Conservation (phyloP, 2,888 invertebrate species). For the Epinotia nisella region DNA sequence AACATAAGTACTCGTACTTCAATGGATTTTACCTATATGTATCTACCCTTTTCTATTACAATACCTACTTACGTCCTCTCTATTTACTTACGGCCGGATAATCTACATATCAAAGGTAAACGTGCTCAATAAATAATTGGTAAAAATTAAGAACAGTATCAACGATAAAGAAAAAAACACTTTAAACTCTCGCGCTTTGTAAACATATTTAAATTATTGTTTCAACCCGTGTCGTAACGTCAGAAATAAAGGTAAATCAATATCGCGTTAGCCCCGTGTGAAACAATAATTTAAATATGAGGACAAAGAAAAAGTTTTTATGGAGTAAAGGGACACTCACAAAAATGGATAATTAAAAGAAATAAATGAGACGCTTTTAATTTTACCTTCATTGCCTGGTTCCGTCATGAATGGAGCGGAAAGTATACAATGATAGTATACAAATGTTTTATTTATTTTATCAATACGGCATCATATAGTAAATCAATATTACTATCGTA, state of each 20-base stretch:
- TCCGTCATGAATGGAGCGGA: slow-evolving; percentile 79
- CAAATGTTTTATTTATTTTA: slow-evolving; percentile 47
- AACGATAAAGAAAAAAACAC: slow-evolving; percentile 55
- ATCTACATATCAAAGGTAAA: slow-evolving; percentile 50
- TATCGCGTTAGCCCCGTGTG: no score
- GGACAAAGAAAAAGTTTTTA: slow-evolving; percentile 56
- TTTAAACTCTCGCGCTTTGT: no score
- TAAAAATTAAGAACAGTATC: slow-evolving; percentile 46
- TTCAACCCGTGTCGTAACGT: no score
- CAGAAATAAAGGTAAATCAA: no score
- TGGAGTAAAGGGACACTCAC: slow-evolving; percentile 66
- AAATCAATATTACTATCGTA: neutral
- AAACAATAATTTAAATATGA: no score
- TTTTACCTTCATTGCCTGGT: slow-evolving; percentile 84
- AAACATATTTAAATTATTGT: no score
- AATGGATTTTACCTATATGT: neutral
- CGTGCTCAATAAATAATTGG: slow-evolving; percentile 63
- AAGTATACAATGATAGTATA: slow-evolving; percentile 67
- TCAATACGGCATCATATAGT: neutral
- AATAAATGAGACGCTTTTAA: slow-evolving; percentile 60
- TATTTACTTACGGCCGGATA: slow-evolving; percentile 24
- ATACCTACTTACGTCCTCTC: slow-evolving; percentile 35
- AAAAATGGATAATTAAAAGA: slow-evolving; percentile 64
- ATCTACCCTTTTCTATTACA: slow-evolving; percentile 8
- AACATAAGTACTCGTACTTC: slow-evolving; percentile 6